Base-by-base conservation (phyloP, 2,888 invertebrate species). In the Eilema sororculum region DNA sequence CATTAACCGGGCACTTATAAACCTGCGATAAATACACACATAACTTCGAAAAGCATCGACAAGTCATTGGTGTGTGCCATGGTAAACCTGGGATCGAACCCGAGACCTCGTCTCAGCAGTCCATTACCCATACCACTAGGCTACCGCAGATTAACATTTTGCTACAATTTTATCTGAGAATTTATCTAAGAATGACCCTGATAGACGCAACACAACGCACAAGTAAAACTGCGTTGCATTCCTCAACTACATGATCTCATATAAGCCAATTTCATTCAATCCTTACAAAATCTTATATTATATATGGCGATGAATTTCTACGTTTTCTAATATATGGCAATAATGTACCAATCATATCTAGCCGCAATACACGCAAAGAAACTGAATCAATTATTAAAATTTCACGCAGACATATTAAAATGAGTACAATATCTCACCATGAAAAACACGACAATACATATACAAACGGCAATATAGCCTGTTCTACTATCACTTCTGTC, bases 331-430 rank as follows among this genome's bases (percentile, higher is more conserved):
- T 68, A 77, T 80, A 78, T 76, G 72, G 68, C 68, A 73, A 76
- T 75, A 77, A 76, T 77, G 25, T 59, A 73, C 61, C 68, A 52
- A n/a, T 70, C 22, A 8, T 68, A 77, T 76, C 74, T 67, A 68
- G 41, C 61, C 30, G 28, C 63, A 60, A 58, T 57, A 65, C 28
- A 20, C n/a, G 60, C 62, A 65, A 56, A 70, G 65, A 74, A 74
- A 78, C 74, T 68, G 68, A 71, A 71, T 72, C 78, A 75, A 81
- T 78, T 82, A 85, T 84, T 73, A 75, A 73, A 78, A 84, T 81
- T 84, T 84, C 79, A 84, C 77, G 80, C 75, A 68, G 68, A 65
- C 59, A 71, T 62, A 73, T 73, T 75, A 68, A 73, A 78, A 81
- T 65, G 71, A 70, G 28, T 73, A 66, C 68, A 69, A 71, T 78